phyloP scores from a whole-genome alignment of 2,888 invertebrate species.

The Stomorhina lunata region DNA sequence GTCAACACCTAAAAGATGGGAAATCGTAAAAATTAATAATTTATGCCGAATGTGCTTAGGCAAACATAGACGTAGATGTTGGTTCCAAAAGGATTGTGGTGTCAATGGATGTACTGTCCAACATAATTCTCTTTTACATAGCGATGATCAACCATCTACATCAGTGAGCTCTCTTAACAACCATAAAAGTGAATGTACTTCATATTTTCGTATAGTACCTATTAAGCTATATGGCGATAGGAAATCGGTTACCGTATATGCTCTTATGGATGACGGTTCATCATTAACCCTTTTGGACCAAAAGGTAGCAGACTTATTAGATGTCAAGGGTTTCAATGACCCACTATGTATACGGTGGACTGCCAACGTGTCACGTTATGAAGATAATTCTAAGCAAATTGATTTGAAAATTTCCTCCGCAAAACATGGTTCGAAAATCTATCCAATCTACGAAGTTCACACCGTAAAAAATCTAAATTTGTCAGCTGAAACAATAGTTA shows the following conservation, averaged over 20 bases:
- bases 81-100: no score
- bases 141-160: neutral
- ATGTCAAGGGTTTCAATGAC: neutral
- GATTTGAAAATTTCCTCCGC: neutral
- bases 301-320: no score
- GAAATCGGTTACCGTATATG: no score
- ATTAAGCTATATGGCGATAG: neutral
- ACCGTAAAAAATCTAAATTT: neutral
- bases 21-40: neutral
- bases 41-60: neutral
- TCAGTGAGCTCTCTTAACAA: neutral
- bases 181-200: neutral
- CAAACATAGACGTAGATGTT: neutral
- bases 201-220: conserved; percentile 14
- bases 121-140: neutral
- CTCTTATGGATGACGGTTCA: conserved; percentile 20
- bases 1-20: no score
- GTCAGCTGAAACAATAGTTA: neutral
- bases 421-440: no score
- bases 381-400: neutral
- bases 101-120: no score
- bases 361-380: neutral
- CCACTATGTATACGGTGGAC: conserved; percentile 31
- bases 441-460: neutral
- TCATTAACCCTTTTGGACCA: neutral